Percentiles rank a stretch among this genome's conserved stretches.
These are phyloP conservation scores for Syngnathus floridae DNA, from an alignment of 2,113 vertebrate genomes.

Conservation along the genomic window DNA sequence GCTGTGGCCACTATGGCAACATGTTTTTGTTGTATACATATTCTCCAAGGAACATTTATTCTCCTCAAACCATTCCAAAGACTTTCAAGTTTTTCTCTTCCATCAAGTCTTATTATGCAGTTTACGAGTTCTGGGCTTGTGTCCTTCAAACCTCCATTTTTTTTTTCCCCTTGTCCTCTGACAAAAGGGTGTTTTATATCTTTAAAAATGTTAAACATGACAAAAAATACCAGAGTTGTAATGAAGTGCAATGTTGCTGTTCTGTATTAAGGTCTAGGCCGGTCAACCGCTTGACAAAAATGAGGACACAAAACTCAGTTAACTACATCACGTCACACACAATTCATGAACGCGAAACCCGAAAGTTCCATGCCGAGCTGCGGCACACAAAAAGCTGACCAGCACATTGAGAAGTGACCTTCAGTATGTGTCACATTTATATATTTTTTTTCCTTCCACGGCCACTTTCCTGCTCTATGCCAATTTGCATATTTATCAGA, in stretches of 20 bases:
- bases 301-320: constrained; percentile 53
- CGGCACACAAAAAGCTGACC: constrained; percentile 72
- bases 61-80: constrained; percentile 7
- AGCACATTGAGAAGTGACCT: constrained; percentile 71
- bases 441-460: constrained; percentile 74
- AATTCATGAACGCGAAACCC: constrained; percentile 58
- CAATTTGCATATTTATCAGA: constrained; percentile 92
- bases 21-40: constrained; percentile 30
- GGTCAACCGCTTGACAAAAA: constrained; percentile 40
- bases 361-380: constrained; percentile 48
- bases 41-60: constrained; percentile 5
- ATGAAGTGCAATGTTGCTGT: constrained; percentile 26
- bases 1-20: constrained; percentile 31
- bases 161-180: too few relatives aligned
- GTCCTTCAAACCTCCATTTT: not conserved
- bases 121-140: not conserved
- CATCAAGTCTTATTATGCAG: not conserved
- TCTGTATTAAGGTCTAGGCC: constrained; percentile 36
- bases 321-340: constrained; percentile 71
- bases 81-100: constrained; percentile 17
- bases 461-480: constrained; percentile 71
- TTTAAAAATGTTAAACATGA: not conserved
- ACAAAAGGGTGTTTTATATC: not conserved
- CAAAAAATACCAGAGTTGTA: too few relatives aligned
- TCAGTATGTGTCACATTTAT: constrained; percentile 80